Percentiles rank a stretch among this genome's conserved stretches.
These are phyloP conservation scores for Margarornis squamiger DNA, from an alignment of 2,797 vertebrate genomes.

Conservation along the genomic window DNA sequence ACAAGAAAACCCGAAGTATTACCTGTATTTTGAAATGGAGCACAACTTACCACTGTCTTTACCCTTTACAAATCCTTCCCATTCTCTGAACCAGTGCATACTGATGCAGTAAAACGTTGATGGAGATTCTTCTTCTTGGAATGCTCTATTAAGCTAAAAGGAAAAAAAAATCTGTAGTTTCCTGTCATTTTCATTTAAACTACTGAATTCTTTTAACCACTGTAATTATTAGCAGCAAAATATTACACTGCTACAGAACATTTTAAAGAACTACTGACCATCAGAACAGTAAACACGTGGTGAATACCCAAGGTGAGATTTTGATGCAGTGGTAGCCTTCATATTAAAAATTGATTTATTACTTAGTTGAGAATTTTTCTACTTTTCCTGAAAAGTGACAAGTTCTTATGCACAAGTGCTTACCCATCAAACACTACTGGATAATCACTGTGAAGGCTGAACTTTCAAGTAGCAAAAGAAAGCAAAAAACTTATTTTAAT, in stretches of 20 bases:
- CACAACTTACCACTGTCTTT: conserved; percentile 83
- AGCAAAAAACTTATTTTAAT: neutral
- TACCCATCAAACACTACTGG: neutral
- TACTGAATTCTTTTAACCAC: neutral
- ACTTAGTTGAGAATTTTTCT: neutral
- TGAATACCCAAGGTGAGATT: neutral
- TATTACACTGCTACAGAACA: neutral
- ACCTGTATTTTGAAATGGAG: neutral
- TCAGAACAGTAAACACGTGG: neutral
- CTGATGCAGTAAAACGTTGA: conserved; percentile 98
- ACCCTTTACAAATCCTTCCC: conserved; percentile 98
- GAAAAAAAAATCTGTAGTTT: neutral
- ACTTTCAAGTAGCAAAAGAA: neutral
- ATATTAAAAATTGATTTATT: neutral
- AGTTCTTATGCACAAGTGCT: neutral
- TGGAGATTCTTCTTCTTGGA: conserved; percentile 97
- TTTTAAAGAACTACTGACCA: neutral
- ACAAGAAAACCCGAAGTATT: neutral
- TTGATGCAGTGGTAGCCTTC: neutral
- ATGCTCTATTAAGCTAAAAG: conserved; percentile 94
- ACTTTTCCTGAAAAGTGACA: neutral
- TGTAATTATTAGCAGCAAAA: neutral
- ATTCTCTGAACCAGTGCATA: conserved; percentile 99
- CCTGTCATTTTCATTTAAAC: neutral
- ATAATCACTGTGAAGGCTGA: neutral